Evolutionary conservation across 1,140 invertebrate genomes (phyloP).

Genomic region (Papilio polyxenes): DNA sequence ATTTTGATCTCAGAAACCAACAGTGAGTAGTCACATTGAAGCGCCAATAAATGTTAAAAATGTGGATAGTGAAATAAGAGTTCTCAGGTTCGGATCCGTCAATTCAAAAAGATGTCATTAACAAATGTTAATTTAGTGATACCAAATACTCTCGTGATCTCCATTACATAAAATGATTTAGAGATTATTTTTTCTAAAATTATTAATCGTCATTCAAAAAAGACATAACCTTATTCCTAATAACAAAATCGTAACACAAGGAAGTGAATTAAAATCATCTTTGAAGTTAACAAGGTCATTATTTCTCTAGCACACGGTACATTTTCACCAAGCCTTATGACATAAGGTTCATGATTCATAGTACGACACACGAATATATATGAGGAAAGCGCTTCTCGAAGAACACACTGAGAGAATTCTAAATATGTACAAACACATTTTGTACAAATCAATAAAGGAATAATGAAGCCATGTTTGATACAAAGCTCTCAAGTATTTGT

Average conservation of each 20-base stretch:
- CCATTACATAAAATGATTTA: too few relatives aligned
- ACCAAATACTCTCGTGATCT: too few relatives aligned
- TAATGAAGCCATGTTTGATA: too few relatives aligned
- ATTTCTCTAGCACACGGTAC: neutral
- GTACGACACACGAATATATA: constrained; percentile 1
- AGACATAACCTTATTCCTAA: neutral
- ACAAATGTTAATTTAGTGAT: too few relatives aligned
- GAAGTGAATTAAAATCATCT: neutral
- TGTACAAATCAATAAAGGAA: neutral
- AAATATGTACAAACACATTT: constrained; percentile 3
- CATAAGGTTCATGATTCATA: constrained; percentile 31
- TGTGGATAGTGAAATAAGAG: neutral
- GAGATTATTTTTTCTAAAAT: too few relatives aligned
- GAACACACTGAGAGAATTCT: constrained; percentile 10
- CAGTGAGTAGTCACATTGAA: neutral
- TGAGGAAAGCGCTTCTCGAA: neutral
- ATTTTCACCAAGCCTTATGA: constrained; percentile 28
- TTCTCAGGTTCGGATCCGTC: neutral
- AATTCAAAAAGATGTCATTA: too few relatives aligned
- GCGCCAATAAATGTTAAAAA: neutral
- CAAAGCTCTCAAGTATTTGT: too few relatives aligned
- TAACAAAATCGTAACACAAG: constrained; percentile 1
- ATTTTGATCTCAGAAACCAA: too few relatives aligned
- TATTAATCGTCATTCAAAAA: too few relatives aligned
- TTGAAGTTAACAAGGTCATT: neutral